These are phyloP conservation scores for Cisticola juncidis DNA, from an alignment of 2,113 vertebrate genomes.

Conservation along the genomic window DNA sequence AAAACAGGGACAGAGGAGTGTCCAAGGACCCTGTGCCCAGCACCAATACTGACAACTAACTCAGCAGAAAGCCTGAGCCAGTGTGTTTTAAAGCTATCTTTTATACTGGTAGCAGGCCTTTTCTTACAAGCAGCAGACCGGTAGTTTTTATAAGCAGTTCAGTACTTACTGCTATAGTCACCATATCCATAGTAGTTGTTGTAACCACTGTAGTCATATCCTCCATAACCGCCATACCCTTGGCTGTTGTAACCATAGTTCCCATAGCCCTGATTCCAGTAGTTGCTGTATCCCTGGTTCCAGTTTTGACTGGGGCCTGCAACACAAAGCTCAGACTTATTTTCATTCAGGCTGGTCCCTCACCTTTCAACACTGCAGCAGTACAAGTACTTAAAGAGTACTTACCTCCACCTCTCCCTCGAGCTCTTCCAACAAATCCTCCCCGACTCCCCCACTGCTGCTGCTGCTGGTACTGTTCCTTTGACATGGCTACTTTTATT, in stretches of 20 bases:
- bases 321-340: conserved; percentile 53
- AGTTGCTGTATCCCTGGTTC: conserved; percentile 97
- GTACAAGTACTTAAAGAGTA: neutral
- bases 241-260: conserved; percentile 98
- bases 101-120: neutral
- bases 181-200: conserved; percentile 99
- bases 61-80: neutral
- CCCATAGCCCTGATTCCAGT: conserved; percentile 98
- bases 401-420: conserved; percentile 89
- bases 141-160: conserved; percentile 38
- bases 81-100: neutral
- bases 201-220: conserved; percentile 97
- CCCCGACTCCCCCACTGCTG: conserved; percentile 95
- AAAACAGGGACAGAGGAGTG: neutral
- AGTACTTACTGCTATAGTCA: conserved; percentile 95
- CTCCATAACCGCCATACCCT: conserved; percentile 95
- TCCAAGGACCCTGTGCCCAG: neutral
- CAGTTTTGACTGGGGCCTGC: conserved; percentile 93
- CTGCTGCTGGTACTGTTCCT: conserved; percentile 97
- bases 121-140: conserved; percentile 36
- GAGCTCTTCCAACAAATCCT: conserved; percentile 86
- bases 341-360: neutral
- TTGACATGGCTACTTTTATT: conserved; percentile 98
- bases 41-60: neutral
- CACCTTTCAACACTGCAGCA: neutral